phyloP scores from a whole-genome alignment of 2,797 vertebrate genomes.

The Cichlasoma orientale region DNA sequence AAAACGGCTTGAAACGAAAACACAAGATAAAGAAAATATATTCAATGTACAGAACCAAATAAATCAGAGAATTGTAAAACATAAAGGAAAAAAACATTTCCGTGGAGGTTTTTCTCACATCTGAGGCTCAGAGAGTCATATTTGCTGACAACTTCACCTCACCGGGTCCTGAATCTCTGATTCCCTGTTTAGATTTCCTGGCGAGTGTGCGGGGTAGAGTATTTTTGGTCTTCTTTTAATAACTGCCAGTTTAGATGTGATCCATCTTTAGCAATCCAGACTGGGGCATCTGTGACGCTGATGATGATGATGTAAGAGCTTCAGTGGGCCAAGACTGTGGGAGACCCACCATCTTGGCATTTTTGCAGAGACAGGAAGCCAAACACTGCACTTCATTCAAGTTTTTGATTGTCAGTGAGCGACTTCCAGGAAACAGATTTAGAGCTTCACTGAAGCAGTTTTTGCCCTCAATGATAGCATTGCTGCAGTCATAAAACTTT shows the following conservation, averaged over 20 bases:
- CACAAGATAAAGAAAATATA: background rate
- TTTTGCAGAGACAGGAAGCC: background rate
- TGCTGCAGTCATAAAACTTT: background rate
- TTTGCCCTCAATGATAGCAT: background rate
- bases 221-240: conserved; percentile 62
- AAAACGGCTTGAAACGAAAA: background rate
- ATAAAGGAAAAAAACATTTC: background rate
- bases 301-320: conserved; percentile 50
- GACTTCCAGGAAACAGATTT: background rate
- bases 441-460: background rate
- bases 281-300: conserved; percentile 51
- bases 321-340: conserved; percentile 24
- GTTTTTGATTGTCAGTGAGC: background rate
- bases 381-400: conserved; percentile 1
- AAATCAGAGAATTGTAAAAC: background rate
- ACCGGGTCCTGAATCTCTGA: conserved; percentile 18
- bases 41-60: background rate
- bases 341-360: conserved; percentile 1
- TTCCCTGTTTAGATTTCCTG: conserved; percentile 47
- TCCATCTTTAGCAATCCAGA: conserved; percentile 52
- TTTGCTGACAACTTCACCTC: conserved; percentile 35
- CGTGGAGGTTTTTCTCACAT: conserved; percentile 16
- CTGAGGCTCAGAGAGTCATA: conserved; percentile 8
- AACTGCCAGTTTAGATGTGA: conserved; percentile 59
- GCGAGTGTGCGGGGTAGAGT: conserved; percentile 19